Base-by-base conservation (phyloP, 2,888 invertebrate species). In the Drosophila affinis region DNA sequence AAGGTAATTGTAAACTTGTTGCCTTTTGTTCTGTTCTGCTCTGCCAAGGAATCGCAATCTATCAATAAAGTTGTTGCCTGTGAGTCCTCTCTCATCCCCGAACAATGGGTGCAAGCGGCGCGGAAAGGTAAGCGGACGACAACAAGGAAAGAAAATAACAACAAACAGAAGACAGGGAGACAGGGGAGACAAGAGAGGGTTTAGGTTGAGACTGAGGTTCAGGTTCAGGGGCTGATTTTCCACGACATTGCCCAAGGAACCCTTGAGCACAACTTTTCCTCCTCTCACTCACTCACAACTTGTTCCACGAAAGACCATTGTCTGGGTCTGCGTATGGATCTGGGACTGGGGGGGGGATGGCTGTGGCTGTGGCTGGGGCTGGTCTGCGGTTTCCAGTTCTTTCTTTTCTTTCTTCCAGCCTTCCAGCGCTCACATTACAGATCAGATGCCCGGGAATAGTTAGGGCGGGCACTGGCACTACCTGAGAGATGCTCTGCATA, bases 1-100 rank as follows among this genome's bases (percentile, higher is more conserved):
- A 85, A 77, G 89, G 75, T 71, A 76, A 76, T 77, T 76, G 76
- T 77, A 73, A 69, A 76, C 76, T 76, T 77, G 64, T 68, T 63
- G 48, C 63, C 81, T 64, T 78, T 84, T 84, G 76, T 81, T 72
- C 44, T 54, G 21, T 21, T 21, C 21, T 21, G 21, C 21, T 44
- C 46, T 32, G 45, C 58, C 59, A 65, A 70, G 82, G 76, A 87
- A 87, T 86, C 77, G 88, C 88, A 85, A 86, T 86, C 78, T 89
- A 87, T 86, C 85, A 89, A 86, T 86, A 85, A 87, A 85, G 79
- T 82, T 72, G 87, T 72, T 76, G 34, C 10, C 34, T n/a, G n/a
- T n/a, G 34, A 12, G 34, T 34, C 34, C 34, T 34, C 12, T 27
- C 34, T 34, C 12, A 34, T 12, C 12, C 48, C 12, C 3, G 18